Evolutionary conservation across 1,140 invertebrate genomes (phyloP).

Genomic region (Philaenus spumarius): DNA sequence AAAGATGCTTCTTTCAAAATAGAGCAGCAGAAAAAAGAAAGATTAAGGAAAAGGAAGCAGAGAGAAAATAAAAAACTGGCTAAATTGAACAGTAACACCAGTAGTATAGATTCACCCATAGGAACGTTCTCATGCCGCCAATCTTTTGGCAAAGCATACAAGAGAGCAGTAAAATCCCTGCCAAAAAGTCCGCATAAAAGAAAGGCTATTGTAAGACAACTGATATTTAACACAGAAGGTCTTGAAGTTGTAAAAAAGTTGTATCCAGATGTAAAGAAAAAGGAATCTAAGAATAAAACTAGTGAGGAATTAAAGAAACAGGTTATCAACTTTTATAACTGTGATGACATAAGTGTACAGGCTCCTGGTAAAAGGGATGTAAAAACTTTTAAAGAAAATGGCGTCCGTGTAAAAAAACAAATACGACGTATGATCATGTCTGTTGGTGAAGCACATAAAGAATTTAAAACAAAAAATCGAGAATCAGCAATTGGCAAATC

Average conservation of each 20-base stretch:
- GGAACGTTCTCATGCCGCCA: background rate
- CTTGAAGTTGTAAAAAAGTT: background rate
- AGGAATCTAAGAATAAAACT: slow-evolving; percentile 6
- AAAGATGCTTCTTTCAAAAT: too few species aligned
- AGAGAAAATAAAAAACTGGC: slow-evolving; percentile 5
- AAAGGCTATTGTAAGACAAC: slow-evolving; percentile 11
- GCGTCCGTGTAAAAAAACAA: background rate
- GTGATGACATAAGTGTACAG: background rate
- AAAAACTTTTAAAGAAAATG: slow-evolving; percentile 4
- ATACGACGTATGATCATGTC: background rate
- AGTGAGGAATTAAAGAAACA: slow-evolving; percentile 5
- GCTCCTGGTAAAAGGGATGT: slow-evolving; percentile 1
- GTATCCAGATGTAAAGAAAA: background rate
- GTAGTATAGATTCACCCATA: slow-evolving; percentile 2
- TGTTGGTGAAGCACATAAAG: background rate
- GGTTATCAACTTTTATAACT: background rate
- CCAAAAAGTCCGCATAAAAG: background rate
- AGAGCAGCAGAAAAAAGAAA: slow-evolving; percentile 4
- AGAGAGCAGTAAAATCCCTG: background rate
- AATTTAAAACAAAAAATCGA: background rate
- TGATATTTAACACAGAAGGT: slow-evolving; percentile 3
- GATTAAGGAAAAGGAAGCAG: background rate
- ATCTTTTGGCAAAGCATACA: slow-evolving; percentile 3
- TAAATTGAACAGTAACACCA: background rate
- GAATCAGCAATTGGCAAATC: slow-evolving; percentile 1